Conservation (phyloP, 2,113 vertebrate genomes). For the Chloroceryle aenea region DNA sequence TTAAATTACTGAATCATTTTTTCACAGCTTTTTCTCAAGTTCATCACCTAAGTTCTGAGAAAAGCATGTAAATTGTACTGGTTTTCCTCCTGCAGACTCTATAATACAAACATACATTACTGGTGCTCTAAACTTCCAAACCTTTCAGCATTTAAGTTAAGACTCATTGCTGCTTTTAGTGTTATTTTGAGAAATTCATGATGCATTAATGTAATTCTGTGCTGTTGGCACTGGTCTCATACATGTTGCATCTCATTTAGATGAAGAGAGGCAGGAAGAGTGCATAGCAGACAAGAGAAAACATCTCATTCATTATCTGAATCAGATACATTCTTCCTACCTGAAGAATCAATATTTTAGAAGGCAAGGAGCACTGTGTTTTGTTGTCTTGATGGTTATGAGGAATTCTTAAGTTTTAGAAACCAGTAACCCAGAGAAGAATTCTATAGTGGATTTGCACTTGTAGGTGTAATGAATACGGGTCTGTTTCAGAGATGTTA, state of each 20-base stretch:
- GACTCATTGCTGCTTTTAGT: background rate
- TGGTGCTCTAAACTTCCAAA: background rate
- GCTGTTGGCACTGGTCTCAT: background rate
- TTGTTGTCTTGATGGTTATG: background rate
- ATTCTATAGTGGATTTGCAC: background rate
- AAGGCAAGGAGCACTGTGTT: background rate
- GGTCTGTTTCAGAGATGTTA: background rate
- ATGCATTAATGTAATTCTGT: background rate
- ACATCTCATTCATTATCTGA: background rate
- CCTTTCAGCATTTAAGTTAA: background rate
- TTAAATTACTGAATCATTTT: background rate
- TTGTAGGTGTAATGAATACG: background rate
- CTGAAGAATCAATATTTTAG: background rate
- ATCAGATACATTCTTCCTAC: background rate
- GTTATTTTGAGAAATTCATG: background rate
- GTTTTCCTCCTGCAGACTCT: background rate
- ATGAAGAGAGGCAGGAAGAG: background rate
- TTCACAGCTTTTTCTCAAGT: background rate
- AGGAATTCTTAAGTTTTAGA: background rate
- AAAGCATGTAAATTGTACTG: background rate
- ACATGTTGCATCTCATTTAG: background rate
- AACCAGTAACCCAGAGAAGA: background rate
- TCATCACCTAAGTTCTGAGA: background rate
- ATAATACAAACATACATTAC: background rate
- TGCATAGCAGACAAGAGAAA: background rate